Evolutionary conservation across 2,113 vertebrate species (phyloP).

Genomic region (Gallinago media): DNA sequence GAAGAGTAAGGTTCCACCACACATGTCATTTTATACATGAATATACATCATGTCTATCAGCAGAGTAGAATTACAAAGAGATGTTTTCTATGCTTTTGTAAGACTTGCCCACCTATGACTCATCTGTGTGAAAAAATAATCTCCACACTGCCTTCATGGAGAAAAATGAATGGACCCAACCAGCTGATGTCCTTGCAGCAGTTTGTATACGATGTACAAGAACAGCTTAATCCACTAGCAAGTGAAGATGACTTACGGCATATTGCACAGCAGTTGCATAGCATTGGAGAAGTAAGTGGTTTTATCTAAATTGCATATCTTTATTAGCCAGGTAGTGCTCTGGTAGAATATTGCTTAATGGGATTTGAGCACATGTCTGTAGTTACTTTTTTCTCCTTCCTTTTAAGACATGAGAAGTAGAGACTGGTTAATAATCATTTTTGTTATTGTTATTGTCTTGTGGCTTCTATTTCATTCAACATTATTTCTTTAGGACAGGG

Average conservation of each 20-base stretch:
- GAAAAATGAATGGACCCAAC: constrained; percentile 93
- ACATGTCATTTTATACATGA: not conserved
- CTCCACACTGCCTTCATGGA: constrained; percentile 89
- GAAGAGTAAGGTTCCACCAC: not conserved
- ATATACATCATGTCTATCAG: not conserved
- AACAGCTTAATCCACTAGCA: constrained; percentile 95
- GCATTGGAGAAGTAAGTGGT: constrained; percentile 89
- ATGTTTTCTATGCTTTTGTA: constrained; percentile 19
- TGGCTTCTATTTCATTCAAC: not conserved
- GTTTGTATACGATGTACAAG: constrained; percentile 93
- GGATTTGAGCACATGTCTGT: not conserved
- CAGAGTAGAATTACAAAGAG: not conserved
- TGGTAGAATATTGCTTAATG: not conserved
- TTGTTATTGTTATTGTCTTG: not conserved
- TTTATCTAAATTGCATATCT: not conserved
- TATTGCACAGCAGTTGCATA: constrained; percentile 91
- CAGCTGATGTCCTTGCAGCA: constrained; percentile 96
- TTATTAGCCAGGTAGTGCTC: not conserved
- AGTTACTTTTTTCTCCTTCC: not conserved
- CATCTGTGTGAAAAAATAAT: constrained; percentile 92
- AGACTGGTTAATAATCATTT: not conserved
- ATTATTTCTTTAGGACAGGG: not conserved
- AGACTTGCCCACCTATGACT: constrained; percentile 90
- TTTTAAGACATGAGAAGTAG: not conserved
- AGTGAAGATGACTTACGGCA: constrained; percentile 90